Percentiles rank a stretch among this genome's conserved stretches.
phyloP scores from a whole-genome alignment of 2,888 invertebrate species.

The Mythimna albipuncta region DNA sequence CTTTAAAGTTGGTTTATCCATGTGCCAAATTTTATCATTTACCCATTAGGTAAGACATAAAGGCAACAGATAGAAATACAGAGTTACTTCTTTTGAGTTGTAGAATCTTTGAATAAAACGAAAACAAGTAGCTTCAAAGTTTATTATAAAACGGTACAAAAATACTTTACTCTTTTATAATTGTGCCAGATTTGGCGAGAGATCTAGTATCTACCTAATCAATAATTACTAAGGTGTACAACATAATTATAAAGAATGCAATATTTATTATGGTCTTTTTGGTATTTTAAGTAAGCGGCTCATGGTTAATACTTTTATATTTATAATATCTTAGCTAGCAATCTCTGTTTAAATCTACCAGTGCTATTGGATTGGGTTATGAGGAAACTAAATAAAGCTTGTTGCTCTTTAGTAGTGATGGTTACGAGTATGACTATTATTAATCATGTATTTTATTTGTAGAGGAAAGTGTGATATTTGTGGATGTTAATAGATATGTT shows the following conservation, averaged over 20 bases:
- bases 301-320: not conserved
- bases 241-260: not conserved
- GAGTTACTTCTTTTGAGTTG: not conserved
- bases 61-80: not conserved
- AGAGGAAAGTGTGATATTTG: not conserved
- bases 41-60: too few relatives aligned
- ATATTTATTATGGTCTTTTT: not conserved
- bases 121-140: slow-evolving; percentile 3
- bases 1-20: too few relatives aligned
- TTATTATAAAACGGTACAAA: slow-evolving; percentile 49
- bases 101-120: slow-evolving; percentile 3
- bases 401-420: not conserved
- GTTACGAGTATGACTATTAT: not conserved
- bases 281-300: slow-evolving; percentile 13
- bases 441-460: not conserved
- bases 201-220: too few relatives aligned
- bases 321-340: slow-evolving; percentile 1
- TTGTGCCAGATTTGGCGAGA: not conserved
- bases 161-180: slow-evolving; percentile 21
- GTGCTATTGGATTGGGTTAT: not conserved
- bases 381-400: not conserved
- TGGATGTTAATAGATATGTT: not conserved
- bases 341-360: not conserved
- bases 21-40: too few relatives aligned
- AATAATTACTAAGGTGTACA: not conserved